phyloP scores from a whole-genome alignment of 2,888 invertebrate species.

The Mylabris sibirica region DNA sequence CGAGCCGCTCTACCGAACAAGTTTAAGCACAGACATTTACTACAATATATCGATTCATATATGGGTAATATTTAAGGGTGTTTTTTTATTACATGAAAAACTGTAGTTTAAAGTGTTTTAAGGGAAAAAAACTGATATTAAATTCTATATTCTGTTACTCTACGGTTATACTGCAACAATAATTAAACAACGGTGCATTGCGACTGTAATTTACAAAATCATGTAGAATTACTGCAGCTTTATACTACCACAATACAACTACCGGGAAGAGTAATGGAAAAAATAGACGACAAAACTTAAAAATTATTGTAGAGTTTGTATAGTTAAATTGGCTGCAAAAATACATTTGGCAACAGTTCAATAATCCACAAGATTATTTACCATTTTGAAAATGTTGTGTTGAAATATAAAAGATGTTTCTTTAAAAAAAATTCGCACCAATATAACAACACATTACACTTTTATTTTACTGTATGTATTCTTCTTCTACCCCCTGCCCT shows the following conservation, averaged over 20 bases:
- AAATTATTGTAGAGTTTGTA: constrained; percentile 24
- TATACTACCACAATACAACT: not conserved
- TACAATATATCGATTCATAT: constrained; percentile 50
- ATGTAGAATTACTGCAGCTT: constrained; percentile 11
- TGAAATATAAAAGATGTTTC: constrained; percentile 8
- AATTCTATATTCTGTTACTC: not conserved
- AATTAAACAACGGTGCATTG: constrained; percentile 8
- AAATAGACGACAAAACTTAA: constrained; percentile 20
- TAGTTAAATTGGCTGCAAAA: constrained; percentile 30
- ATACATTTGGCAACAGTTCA: constrained; percentile 30
- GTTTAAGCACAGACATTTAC: constrained; percentile 49
- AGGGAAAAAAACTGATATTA: not conserved
- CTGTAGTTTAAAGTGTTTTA: not conserved
- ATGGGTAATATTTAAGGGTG: constrained; percentile 42
- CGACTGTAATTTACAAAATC: constrained; percentile 12
- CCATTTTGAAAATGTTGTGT: constrained; percentile 18
- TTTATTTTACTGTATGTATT: not conserved
- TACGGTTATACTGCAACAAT: not conserved
- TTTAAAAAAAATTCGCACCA: not conserved
- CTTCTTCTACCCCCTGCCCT: not conserved
- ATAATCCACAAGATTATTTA: constrained; percentile 32
- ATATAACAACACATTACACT: not conserved
- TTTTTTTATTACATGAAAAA: not conserved
- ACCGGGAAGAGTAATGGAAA: not conserved
- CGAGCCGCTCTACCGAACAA: constrained; percentile 45